Percentiles rank a stretch among this genome's conserved stretches.
Evolutionary conservation across 2,113 vertebrate genomes (phyloP).

Genomic region (Podocnemis expansa): DNA sequence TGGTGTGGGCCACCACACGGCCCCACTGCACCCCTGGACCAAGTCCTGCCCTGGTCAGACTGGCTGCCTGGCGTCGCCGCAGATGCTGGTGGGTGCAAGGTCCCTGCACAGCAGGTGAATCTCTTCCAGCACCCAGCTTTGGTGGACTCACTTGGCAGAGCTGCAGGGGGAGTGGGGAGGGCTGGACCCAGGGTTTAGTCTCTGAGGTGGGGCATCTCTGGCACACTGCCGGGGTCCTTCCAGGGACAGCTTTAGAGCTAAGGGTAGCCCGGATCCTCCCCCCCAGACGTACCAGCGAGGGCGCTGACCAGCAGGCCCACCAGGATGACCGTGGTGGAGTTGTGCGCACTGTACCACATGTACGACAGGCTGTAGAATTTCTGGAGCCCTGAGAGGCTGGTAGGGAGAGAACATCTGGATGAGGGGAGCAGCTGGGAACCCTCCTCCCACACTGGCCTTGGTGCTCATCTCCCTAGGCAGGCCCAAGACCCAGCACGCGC

Average conservation of each 20-base stretch:
- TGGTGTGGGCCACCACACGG: too few relatives aligned
- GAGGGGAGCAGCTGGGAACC: background rate
- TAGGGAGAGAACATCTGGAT: background rate
- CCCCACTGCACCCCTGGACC: too few relatives aligned
- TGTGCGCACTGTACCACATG: conserved; percentile 97
- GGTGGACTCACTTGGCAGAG: background rate
- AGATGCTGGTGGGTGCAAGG: background rate
- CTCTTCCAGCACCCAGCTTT: background rate
- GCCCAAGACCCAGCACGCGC: background rate
- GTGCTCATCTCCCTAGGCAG: background rate
- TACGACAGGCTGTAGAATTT: conserved; percentile 92
- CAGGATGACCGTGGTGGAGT: conserved; percentile 90
- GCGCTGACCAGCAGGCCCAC: conserved; percentile 93
- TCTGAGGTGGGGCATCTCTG: too few relatives aligned
- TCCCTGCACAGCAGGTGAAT: background rate
- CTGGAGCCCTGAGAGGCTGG: conserved; percentile 84
- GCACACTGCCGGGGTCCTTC: too few relatives aligned
- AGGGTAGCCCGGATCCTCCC: too few relatives aligned
- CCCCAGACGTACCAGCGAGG: conserved; percentile 83
- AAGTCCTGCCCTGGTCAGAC: background rate
- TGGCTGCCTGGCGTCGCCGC: too few relatives aligned
- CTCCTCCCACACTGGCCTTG: too few relatives aligned
- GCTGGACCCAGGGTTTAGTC: too few relatives aligned
- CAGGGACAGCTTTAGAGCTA: background rate
- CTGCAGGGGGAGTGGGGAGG: too few relatives aligned